Conservation (phyloP, 2,888 invertebrate genomes). For the Drosophila flavopinicola region DNA sequence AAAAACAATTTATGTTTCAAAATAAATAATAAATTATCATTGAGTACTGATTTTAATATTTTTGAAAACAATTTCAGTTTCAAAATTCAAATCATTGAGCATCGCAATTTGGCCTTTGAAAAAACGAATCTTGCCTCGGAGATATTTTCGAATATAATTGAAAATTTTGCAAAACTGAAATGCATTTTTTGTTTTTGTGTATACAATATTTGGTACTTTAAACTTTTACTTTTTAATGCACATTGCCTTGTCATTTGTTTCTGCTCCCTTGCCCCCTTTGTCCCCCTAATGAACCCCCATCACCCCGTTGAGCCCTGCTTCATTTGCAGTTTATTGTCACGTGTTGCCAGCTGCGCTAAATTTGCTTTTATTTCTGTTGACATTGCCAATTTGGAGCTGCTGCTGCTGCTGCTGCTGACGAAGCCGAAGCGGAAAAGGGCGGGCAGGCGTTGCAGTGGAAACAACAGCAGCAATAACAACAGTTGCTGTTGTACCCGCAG, state of each 20-base stretch:
- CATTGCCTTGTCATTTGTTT: conserved; percentile 27
- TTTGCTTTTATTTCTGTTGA: conserved; percentile 50
- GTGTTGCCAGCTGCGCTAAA: conserved; percentile 61
- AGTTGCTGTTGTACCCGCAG: conserved; percentile 17
- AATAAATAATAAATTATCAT: too few species aligned
- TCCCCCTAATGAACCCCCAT: not conserved
- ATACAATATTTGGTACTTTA: not conserved
- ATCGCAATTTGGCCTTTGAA: too few species aligned
- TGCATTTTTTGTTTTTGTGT: not conserved
- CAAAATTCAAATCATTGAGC: too few species aligned
- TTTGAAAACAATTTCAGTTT: too few species aligned
- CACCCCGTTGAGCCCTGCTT: conserved; percentile 18
- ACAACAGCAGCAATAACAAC: conserved; percentile 8
- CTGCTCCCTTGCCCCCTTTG: not conserved
- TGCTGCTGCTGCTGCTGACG: conserved; percentile 18
- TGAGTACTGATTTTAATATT: too few species aligned
- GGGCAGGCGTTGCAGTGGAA: conserved; percentile 29
- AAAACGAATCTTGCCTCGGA: too few species aligned
- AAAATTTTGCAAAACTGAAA: not conserved
- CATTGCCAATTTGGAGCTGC: conserved; percentile 50
- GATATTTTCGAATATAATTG: not conserved
- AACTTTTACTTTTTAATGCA: not conserved
- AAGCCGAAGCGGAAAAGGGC: conserved; percentile 37
- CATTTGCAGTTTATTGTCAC: conserved; percentile 47
- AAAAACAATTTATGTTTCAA: too few species aligned